These are phyloP conservation scores for Tachina fera DNA, from an alignment of 2,888 invertebrate genomes.

Conservation along the genomic window DNA sequence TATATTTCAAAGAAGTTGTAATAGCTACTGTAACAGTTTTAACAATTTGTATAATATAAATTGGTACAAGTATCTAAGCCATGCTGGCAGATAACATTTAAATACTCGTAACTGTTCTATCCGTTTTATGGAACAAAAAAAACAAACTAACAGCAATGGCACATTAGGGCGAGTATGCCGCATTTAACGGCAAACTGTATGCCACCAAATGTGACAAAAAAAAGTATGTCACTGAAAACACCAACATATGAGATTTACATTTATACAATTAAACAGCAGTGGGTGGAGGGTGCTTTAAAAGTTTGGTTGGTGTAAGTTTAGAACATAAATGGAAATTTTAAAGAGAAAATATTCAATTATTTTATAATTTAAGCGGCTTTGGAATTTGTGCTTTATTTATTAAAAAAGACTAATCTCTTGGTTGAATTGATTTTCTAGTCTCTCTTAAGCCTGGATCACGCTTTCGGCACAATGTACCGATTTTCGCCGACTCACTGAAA, in stretches of 20 bases:
- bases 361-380: too few relatives aligned
- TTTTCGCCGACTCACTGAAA: too few relatives aligned
- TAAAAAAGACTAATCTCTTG: too few relatives aligned
- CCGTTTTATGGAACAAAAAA: slow-evolving; percentile 32
- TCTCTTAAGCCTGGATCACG: too few relatives aligned
- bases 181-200: background rate
- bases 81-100: slow-evolving; percentile 61
- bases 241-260: background rate
- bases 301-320: background rate
- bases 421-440: too few relatives aligned
- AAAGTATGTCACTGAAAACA: slow-evolving; percentile 24
- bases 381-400: too few relatives aligned
- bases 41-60: slow-evolving; percentile 39
- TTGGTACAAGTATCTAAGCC: background rate
- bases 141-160: slow-evolving; percentile 40
- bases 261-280: background rate
- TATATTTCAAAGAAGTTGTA: slow-evolving; percentile 59
- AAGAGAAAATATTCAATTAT: too few relatives aligned
- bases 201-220: slow-evolving; percentile 49
- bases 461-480: too few relatives aligned
- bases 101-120: slow-evolving; percentile 64
- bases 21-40: slow-evolving; percentile 52
- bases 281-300: background rate
- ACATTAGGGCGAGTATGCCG: slow-evolving; percentile 28
- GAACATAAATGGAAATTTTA: background rate